Percentiles rank a stretch among this genome's conserved stretches.
Evolutionary conservation across 2,113 vertebrate genomes (phyloP).

Genomic region (Apaloderma vittatum): DNA sequence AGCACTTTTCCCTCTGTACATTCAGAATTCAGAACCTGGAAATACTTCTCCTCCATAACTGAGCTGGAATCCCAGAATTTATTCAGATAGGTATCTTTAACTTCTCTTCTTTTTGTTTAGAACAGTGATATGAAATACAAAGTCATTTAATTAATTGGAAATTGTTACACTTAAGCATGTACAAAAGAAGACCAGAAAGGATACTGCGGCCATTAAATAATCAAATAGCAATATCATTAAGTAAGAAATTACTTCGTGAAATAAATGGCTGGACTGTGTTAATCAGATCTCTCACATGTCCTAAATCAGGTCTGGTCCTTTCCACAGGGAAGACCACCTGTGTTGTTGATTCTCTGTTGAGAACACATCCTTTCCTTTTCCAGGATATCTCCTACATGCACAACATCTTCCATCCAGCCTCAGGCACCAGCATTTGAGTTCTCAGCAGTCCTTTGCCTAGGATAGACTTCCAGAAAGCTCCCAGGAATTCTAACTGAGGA

Average conservation of each 20-base stretch:
- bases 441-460: background rate
- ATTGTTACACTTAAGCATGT: background rate
- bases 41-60: background rate
- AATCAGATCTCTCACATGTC: conserved; percentile 8
- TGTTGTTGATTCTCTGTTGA: background rate
- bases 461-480: background rate
- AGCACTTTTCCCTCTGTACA: background rate
- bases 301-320: background rate
- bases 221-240: conserved; percentile 43
- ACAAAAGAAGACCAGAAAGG: conserved; percentile 14
- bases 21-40: background rate
- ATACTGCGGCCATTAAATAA: conserved; percentile 40
- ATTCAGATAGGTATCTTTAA: background rate
- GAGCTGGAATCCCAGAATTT: background rate
- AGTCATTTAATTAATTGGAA: conserved; percentile 46
- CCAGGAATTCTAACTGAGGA: background rate
- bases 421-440: background rate
- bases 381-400: background rate
- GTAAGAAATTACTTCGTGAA: conserved; percentile 24
- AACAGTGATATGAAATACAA: background rate
- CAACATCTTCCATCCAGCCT: background rate
- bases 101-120: background rate
- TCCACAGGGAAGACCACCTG: background rate
- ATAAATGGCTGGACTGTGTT: conserved; percentile 42
- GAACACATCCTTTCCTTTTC: background rate